Percentiles rank a stretch among this genome's conserved stretches.
phyloP scores from a whole-genome alignment of 2,797 vertebrate species.

The Xyrichtys novacula region DNA sequence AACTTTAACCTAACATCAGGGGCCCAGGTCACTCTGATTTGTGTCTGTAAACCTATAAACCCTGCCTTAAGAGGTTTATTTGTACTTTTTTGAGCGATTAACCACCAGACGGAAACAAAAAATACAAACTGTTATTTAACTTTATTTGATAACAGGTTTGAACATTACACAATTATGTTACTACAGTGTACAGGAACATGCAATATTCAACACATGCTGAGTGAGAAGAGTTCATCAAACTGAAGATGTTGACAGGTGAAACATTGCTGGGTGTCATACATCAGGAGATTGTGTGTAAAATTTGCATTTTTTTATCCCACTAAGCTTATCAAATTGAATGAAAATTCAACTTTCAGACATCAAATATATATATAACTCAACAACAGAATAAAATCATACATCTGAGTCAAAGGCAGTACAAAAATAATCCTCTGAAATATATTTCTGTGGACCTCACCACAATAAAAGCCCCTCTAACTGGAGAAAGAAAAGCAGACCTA shows the following conservation, averaged over 20 bases:
- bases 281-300: slow-evolving; percentile 16
- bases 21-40: no score
- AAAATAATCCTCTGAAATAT: slow-evolving; percentile 87
- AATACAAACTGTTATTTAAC: slow-evolving; percentile 8
- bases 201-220: slow-evolving; percentile 54
- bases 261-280: slow-evolving; percentile 3
- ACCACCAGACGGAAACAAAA: neutral
- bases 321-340: slow-evolving; percentile 6
- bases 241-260: slow-evolving; percentile 24
- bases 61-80: neutral
- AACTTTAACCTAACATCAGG: no score
- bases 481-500: slow-evolving; percentile 27
- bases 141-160: slow-evolving; percentile 58
- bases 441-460: slow-evolving; percentile 64
- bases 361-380: slow-evolving; percentile 43
- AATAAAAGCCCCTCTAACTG: slow-evolving; percentile 43
- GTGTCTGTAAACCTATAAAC: no score
- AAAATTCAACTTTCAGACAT: slow-evolving; percentile 26
- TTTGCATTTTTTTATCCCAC: slow-evolving; percentile 9
- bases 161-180: slow-evolving; percentile 31
- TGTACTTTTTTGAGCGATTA: neutral
- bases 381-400: slow-evolving; percentile 67
- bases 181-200: slow-evolving; percentile 66
- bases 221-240: slow-evolving; percentile 31
- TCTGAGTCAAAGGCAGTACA: slow-evolving; percentile 78